Conservation (phyloP, 35 echinoderm and acorn worm genomes). For the Anneissia japonica region DNA sequence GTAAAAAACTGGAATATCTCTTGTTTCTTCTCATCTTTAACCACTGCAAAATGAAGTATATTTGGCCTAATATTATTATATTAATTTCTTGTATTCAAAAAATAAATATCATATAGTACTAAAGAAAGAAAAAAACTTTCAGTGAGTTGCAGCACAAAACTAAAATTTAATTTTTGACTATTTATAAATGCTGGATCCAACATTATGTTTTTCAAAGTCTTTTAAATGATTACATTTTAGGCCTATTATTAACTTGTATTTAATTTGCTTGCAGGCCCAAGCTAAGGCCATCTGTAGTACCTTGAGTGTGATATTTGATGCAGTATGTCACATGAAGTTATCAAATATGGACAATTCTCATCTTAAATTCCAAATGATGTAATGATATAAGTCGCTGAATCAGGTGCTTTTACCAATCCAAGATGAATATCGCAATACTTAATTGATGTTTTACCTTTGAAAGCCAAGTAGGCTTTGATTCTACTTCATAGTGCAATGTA, state of each 20-base stretch:
- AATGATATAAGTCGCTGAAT: too few relatives aligned
- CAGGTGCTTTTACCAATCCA: too few relatives aligned
- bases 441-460: too few relatives aligned
- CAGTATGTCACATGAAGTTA: slow-evolving; percentile 41
- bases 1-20: too few relatives aligned
- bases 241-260: background rate
- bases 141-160: background rate
- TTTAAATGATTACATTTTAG: background rate
- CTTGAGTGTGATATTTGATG: slow-evolving; percentile 47
- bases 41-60: too few relatives aligned
- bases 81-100: background rate
- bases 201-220: background rate
- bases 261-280: slow-evolving; percentile 38
- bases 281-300: slow-evolving; percentile 57
- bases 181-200: background rate
- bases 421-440: too few relatives aligned
- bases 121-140: background rate
- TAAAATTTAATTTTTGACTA: background rate
- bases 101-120: background rate
- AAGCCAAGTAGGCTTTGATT: too few relatives aligned
- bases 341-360: background rate
- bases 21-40: too few relatives aligned
- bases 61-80: too few relatives aligned
- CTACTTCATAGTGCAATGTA: too few relatives aligned
- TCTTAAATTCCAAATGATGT: background rate